These are phyloP conservation scores for Sycophaga agraensis DNA, from an alignment of 1,140 invertebrate genomes.

Conservation along the genomic window DNA sequence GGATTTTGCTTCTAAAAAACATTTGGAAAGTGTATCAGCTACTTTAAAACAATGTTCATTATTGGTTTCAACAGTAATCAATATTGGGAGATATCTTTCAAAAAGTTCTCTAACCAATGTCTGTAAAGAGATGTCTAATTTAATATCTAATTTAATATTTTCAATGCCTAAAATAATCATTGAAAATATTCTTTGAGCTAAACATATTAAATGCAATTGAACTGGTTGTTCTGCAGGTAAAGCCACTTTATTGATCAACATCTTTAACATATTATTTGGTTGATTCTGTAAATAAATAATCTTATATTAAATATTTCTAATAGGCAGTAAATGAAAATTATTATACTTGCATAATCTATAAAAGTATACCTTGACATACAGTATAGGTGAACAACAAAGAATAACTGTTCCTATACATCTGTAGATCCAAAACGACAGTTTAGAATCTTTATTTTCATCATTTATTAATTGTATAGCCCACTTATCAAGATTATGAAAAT, in stretches of 20 bases:
- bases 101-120: conserved; percentile 45
- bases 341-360: conserved; percentile 11
- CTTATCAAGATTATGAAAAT: conserved; percentile 50
- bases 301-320: neutral
- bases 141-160: conserved; percentile 41
- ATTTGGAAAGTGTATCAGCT: conserved; percentile 42
- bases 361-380: conserved; percentile 43
- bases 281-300: conserved; percentile 41
- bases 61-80: conserved; percentile 36
- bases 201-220: conserved; percentile 35
- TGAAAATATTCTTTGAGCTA: conserved; percentile 49
- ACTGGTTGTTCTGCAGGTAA: conserved; percentile 41
- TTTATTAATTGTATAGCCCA: conserved; percentile 47
- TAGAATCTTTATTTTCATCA: conserved; percentile 45
- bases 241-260: conserved; percentile 43
- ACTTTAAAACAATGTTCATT: conserved; percentile 38
- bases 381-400: conserved; percentile 43
- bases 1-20: conserved; percentile 42
- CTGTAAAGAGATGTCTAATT: conserved; percentile 45
- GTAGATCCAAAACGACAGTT: conserved; percentile 46
- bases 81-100: conserved; percentile 47
- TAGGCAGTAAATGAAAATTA: conserved; percentile 6
- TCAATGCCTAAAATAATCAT: conserved; percentile 49
- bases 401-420: conserved; percentile 48
- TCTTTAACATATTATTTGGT: conserved; percentile 43